Conservation (phyloP, 64 coral and sea anemone genomes). For the Actinia equina region DNA sequence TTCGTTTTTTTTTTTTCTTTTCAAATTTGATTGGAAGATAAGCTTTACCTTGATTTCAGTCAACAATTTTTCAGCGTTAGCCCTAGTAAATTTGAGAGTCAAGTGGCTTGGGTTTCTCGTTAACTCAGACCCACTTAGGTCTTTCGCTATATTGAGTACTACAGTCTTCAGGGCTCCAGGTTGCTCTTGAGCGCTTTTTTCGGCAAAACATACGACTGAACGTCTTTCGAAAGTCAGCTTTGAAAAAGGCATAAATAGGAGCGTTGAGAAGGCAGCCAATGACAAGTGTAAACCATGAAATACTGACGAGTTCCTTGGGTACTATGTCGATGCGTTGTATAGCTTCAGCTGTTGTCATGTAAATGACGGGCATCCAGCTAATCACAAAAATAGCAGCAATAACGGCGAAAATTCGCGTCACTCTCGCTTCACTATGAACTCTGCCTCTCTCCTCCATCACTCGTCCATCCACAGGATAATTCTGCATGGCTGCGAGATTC, state of each 20-base stretch:
- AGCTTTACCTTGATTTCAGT: background rate
- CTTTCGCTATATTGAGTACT: background rate
- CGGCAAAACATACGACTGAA: slow-evolving; percentile 29
- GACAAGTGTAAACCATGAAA: slow-evolving; percentile 43
- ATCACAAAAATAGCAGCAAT: slow-evolving; percentile 47
- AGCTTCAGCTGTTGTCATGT: slow-evolving; percentile 47
- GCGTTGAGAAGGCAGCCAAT: slow-evolving; percentile 51
- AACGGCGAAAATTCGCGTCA: slow-evolving; percentile 50
- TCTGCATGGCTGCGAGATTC: slow-evolving; percentile 27
- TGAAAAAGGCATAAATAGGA: slow-evolving; percentile 43
- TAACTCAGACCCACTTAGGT: background rate
- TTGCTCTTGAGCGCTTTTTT: slow-evolving; percentile 15
- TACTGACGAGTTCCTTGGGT: background rate
- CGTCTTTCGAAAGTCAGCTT: slow-evolving; percentile 56
- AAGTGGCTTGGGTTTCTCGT: background rate
- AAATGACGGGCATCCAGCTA: slow-evolving; percentile 48
- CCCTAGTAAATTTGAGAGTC: background rate
- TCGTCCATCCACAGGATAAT: slow-evolving; percentile 21
- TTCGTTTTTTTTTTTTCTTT: background rate
- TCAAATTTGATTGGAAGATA: background rate
- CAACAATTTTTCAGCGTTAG: background rate
- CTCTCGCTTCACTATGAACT: slow-evolving; percentile 41
- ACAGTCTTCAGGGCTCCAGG: slow-evolving; percentile 26
- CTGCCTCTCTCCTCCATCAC: slow-evolving; percentile 12
- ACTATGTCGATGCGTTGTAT: slow-evolving; percentile 20